phyloP scores from a whole-genome alignment of 2,113 vertebrate species.

The Urocolius indicus region DNA sequence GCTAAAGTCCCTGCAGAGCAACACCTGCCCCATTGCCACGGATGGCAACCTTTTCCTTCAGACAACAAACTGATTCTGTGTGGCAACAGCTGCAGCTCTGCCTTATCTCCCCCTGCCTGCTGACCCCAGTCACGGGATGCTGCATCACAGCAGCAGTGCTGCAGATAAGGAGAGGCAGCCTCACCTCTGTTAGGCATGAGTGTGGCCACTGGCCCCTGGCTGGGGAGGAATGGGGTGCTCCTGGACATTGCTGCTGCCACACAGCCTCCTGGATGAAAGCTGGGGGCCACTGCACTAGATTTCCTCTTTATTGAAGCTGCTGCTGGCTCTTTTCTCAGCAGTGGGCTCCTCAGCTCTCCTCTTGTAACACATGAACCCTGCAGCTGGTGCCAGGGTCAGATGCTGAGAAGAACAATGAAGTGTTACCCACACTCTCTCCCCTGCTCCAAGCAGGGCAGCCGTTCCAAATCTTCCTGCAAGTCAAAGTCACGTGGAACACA shows the following conservation, averaged over 20 bases:
- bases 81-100: not conserved
- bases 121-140: not conserved
- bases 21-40: fast-evolving
- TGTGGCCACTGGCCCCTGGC: not conserved
- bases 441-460: not conserved
- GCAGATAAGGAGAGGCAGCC: not conserved
- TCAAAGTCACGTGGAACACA: not conserved
- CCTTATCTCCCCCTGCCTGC: not conserved
- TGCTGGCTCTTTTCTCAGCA: not conserved
- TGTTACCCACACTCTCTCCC: not conserved
- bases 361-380: not conserved
- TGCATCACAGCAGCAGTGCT: not conserved
- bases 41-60: not conserved
- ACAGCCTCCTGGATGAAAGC: not conserved
- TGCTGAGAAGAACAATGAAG: not conserved
- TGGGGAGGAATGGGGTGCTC: not conserved
- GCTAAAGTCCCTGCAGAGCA: not conserved
- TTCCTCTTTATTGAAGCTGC: not conserved
- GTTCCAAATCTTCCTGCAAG: not conserved
- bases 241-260: not conserved
- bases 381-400: not conserved
- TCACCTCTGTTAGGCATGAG: fast-evolving
- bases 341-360: not conserved
- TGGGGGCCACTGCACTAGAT: not conserved
- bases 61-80: not conserved